Evolutionary conservation across 2,888 invertebrate genomes (phyloP).

Genomic region (Drosophila seclusa): DNA sequence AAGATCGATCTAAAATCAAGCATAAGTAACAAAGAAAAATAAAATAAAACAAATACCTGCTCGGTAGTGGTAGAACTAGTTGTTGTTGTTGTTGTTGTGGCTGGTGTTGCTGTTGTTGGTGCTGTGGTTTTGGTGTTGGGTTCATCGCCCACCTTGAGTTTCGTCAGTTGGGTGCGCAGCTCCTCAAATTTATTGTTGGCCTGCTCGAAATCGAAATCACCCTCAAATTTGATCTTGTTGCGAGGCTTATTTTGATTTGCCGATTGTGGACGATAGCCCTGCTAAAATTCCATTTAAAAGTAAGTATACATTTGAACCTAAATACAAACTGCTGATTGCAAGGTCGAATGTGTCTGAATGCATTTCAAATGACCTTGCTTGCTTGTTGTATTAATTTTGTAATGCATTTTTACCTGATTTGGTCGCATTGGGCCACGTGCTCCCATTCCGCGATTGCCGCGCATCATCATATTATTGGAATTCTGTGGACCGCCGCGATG

Average conservation of each 20-base stretch:
- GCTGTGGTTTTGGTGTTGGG: slow-evolving; percentile 78
- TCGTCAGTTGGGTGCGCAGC: slow-evolving; percentile 93
- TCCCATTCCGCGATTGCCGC: slow-evolving; percentile 79
- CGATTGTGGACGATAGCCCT: slow-evolving; percentile 85
- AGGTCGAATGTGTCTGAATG: background rate
- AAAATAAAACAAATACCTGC: slow-evolving; percentile 81
- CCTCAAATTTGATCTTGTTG: slow-evolving; percentile 93
- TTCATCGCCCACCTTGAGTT: slow-evolving; percentile 90
- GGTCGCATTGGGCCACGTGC: slow-evolving; percentile 83
- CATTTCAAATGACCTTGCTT: background rate
- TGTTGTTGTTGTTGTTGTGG: slow-evolving; percentile 40
- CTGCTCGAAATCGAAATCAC: slow-evolving; percentile 99
- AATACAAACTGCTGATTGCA: background rate
- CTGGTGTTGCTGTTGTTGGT: slow-evolving; percentile 55
- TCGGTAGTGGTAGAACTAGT: slow-evolving; percentile 84
- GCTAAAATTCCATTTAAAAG: slow-evolving; percentile 11
- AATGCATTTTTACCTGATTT: slow-evolving; percentile 75
- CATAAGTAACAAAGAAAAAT: slow-evolving; percentile 20
- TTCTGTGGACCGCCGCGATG: slow-evolving; percentile 83
- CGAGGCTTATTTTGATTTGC: slow-evolving; percentile 85
- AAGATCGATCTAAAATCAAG: slow-evolving; percentile 1
- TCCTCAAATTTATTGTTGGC: slow-evolving; percentile 99
- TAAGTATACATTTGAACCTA: slow-evolving; percentile 2
- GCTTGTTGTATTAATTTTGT: background rate
- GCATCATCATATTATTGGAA: slow-evolving; percentile 81